Conservation (phyloP, 2,113 vertebrate species). For the Anolis carolinensis region DNA sequence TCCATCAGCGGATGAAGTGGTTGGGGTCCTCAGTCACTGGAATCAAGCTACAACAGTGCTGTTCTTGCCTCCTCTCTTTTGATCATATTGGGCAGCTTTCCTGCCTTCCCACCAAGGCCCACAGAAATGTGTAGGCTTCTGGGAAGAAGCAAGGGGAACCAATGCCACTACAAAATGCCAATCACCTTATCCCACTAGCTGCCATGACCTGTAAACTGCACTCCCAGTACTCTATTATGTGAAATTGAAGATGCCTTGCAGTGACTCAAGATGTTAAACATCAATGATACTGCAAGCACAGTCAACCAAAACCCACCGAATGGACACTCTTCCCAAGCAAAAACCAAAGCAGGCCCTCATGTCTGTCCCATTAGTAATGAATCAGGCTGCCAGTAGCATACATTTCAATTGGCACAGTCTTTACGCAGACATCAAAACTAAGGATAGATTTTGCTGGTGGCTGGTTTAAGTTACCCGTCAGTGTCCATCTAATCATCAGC, state of each 20-base stretch:
- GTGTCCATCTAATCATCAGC: conserved; percentile 18
- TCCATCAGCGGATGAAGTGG: too few species aligned
- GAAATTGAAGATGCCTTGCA: background rate
- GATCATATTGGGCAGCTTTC: too few species aligned
- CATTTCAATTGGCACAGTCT: background rate
- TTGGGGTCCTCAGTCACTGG: too few species aligned
- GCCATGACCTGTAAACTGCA: too few species aligned
- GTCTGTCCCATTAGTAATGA: background rate
- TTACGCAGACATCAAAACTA: background rate
- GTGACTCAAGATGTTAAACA: background rate
- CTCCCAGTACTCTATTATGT: background rate
- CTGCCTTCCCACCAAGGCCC: too few species aligned
- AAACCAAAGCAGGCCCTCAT: background rate
- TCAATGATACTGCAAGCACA: background rate
- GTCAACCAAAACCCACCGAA: background rate
- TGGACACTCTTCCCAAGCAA: background rate
- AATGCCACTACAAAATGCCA: too few species aligned
- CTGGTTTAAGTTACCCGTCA: conserved; percentile 29
- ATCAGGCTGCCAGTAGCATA: background rate
- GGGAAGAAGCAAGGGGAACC: too few species aligned
- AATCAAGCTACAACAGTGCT: too few species aligned
- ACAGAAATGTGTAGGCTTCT: too few species aligned
- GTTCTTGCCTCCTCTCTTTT: too few species aligned
- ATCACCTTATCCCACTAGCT: too few species aligned
- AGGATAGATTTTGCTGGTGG: background rate